Conservation (phyloP, 2,888 invertebrate species). For the Eudemis profundana region DNA sequence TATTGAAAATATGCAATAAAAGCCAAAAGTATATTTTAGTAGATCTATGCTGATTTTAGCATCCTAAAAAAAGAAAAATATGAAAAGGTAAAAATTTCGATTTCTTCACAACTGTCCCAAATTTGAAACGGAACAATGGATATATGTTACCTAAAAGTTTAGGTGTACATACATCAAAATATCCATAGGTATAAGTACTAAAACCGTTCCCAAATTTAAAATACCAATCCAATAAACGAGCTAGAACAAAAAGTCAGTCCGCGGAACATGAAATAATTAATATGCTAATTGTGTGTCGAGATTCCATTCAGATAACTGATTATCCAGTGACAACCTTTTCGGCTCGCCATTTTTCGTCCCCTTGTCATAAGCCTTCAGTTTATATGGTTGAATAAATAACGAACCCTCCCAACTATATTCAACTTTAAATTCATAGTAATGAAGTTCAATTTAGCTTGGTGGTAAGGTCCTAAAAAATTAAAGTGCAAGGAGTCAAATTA, state of each 20-base stretch:
- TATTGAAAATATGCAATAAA: too few species aligned
- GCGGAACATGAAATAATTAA: slow-evolving; percentile 73
- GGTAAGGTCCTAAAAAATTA: slow-evolving; percentile 22
- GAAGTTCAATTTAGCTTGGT: slow-evolving; percentile 40
- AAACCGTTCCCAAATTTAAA: slow-evolving; percentile 6
- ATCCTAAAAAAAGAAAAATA: too few species aligned
- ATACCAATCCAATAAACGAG: slow-evolving; percentile 25
- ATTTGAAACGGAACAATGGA: too few species aligned
- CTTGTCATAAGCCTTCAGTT: slow-evolving; percentile 59
- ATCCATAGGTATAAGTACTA: not conserved
- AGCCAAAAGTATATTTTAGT: too few species aligned
- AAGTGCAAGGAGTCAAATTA: slow-evolving; percentile 61
- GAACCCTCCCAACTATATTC: slow-evolving; percentile 15
- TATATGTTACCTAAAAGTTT: too few species aligned
- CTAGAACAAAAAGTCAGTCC: slow-evolving; percentile 48
- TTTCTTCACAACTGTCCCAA: too few species aligned
- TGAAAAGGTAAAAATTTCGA: too few species aligned
- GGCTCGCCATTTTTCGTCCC: slow-evolving; percentile 55
- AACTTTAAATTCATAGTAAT: slow-evolving; percentile 12
- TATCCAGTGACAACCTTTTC: slow-evolving; percentile 59
- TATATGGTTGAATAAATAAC: slow-evolving; percentile 54
- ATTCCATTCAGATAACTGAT: slow-evolving; percentile 70
- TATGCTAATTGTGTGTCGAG: slow-evolving; percentile 75
- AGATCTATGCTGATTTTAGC: too few species aligned
- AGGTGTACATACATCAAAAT: not conserved